Evolutionary conservation across 2,113 vertebrate genomes (phyloP).

Genomic region (Dendrocopos noguchii): DNA sequence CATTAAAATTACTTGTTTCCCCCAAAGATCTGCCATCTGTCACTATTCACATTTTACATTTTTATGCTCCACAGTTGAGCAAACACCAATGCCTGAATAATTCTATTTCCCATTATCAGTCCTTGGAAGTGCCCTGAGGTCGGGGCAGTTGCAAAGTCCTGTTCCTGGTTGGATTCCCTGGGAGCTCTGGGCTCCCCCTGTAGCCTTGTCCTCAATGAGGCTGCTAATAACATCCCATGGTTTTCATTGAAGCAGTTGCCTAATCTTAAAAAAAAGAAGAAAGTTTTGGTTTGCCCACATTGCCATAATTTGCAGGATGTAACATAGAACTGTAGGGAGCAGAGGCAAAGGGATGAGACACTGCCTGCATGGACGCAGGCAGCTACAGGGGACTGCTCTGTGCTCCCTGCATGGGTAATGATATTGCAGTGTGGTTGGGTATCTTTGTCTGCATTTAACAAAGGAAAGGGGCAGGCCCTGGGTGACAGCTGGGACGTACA

Average conservation of each 20-base stretch:
- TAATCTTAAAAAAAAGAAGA: neutral
- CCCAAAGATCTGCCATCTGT: slow-evolving; percentile 60
- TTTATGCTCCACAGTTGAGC: slow-evolving; percentile 57
- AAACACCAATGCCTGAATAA: slow-evolving; percentile 55
- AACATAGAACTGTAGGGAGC: slow-evolving; percentile 5
- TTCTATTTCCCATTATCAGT: slow-evolving; percentile 38
- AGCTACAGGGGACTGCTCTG: neutral
- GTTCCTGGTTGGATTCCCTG: neutral
- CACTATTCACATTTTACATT: slow-evolving; percentile 67
- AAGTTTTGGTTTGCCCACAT: neutral
- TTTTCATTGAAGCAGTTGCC: neutral
- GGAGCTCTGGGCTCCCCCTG: neutral
- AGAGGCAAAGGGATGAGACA: neutral
- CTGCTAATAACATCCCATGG: rapidly evolving
- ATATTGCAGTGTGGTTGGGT: rapidly evolving
- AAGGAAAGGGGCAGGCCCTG: neutral
- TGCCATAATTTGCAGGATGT: neutral
- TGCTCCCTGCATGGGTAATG: neutral
- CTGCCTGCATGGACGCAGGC: neutral
- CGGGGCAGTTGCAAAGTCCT: neutral
- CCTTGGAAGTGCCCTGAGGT: neutral
- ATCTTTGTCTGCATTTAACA: slow-evolving; percentile 12
- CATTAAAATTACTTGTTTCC: slow-evolving; percentile 64
- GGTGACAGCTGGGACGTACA: neutral
- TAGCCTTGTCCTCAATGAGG: neutral